Evolutionary conservation across 2,113 vertebrate species (phyloP), one percentile per base, ranked within the genome.

Genomic region (Pheucticus melanocephalus): DNA sequence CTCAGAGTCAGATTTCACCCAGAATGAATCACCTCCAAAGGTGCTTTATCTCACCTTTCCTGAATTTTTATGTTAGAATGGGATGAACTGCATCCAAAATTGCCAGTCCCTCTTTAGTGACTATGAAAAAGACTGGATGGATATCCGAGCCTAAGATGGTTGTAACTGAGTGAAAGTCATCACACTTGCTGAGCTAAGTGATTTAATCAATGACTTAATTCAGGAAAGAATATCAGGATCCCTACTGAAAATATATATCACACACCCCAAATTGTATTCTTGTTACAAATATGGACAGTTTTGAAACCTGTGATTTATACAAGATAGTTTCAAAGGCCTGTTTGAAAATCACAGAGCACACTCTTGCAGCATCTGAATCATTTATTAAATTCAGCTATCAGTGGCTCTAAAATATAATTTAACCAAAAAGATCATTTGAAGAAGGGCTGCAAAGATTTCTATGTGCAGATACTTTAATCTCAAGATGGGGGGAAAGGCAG

Each of bases 371-470:
- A 93, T 71, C 83, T 94, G 88, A 97, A 94, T 94, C 27, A 94
- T 96, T 96, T 97, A 90, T 88, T 95, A 56, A 94, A 94, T 89
- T 93, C 73, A 40, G 61, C 48, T 89, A 66, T 89, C 93, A 86
- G 40, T 53, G 40, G 31, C 75, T 96, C 92, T 96, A 89, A 95
- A 95, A 94, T 57, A 33, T 47, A 95, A 90, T 92, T 95, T 83
- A 94, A 82, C 64, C 56, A 70, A 91, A 87, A 94, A 91, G 37
- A 64, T 51, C 39, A 75, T 78, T 82, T 71, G 65, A n/a, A 72
- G 48, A 35, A 60, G 39, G 63, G 68, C 77, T 92, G 76, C 57
- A 82, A 72, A 28, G 66, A 57, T 65, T 90, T 96, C 51, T 27
- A 8, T 39, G n/a, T 90, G 84, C 86, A 94, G 87, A 82, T 88